These are phyloP conservation scores for Macropodus opercularis DNA, from an alignment of 2,797 vertebrate genomes.

Conservation along the genomic window DNA sequence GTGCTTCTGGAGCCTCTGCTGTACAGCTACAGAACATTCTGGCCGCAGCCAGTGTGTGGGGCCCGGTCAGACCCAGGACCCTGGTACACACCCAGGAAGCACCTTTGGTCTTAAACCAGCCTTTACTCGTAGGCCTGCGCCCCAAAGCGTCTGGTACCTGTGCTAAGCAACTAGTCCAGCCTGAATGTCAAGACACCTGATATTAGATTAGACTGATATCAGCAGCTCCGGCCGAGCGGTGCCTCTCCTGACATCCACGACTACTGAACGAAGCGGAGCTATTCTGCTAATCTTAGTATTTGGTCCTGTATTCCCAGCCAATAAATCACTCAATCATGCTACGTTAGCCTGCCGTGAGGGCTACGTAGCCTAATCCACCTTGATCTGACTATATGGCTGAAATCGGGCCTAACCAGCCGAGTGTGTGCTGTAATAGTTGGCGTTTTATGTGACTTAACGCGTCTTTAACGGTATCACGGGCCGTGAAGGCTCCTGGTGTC, in stretches of 20 bases:
- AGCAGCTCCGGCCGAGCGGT: background rate
- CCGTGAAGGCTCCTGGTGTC: background rate
- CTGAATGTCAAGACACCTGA: slow-evolving; percentile 51
- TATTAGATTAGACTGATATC: slow-evolving; percentile 2
- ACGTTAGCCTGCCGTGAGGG: slow-evolving; percentile 21
- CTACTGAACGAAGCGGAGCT: background rate
- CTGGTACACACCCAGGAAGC: slow-evolving; percentile 71
- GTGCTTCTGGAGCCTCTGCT: slow-evolving; percentile 3
- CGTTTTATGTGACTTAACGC: background rate
- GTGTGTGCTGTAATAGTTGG: background rate
- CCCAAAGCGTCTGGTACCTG: slow-evolving; percentile 13
- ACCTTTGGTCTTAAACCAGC: slow-evolving; percentile 24
- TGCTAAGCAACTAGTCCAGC: slow-evolving; percentile 30
- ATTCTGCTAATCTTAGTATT: background rate
- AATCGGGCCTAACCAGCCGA: background rate
- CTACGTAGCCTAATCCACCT: background rate
- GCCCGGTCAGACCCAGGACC: slow-evolving; percentile 39
- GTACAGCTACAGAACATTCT: slow-evolving; percentile 29
- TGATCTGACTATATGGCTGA: slow-evolving; percentile 12
- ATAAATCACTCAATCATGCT: slow-evolving; percentile 30
- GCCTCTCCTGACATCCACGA: background rate
- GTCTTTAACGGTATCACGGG: background rate
- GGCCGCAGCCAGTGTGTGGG: slow-evolving; percentile 23
- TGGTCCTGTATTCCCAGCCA: slow-evolving; percentile 13
- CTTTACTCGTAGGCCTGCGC: slow-evolving; percentile 49